Conservation (phyloP, 1,140 invertebrate species). For the Pseudachorutes palmiensis region DNA sequence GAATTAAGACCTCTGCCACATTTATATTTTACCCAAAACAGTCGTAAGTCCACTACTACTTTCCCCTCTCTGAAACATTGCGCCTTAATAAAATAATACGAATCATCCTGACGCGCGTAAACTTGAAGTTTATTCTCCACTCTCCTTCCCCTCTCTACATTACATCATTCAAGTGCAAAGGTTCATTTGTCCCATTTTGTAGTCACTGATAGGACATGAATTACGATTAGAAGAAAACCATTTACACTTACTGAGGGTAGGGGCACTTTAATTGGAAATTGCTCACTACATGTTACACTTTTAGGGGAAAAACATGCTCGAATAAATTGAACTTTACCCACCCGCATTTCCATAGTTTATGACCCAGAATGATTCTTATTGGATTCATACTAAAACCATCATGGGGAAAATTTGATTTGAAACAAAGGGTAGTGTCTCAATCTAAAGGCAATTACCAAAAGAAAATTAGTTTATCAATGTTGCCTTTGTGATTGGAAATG, state of each 20-base stretch:
- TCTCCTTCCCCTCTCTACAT: neutral
- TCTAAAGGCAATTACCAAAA: neutral
- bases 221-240: neutral
- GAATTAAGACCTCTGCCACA: slow-evolving; percentile 35
- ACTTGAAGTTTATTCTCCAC: neutral
- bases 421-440: too few species aligned
- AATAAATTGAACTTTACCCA: neutral
- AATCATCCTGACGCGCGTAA: neutral
- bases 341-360: slow-evolving; percentile 5
- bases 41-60: neutral
- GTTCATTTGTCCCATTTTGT: neutral
- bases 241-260: neutral
- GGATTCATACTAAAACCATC: neutral
- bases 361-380: neutral
- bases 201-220: neutral
- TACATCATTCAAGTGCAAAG: neutral
- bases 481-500: too few species aligned
- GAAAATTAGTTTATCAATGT: too few species aligned
- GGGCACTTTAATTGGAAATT: slow-evolving; percentile 2
- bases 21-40: slow-evolving; percentile 6
- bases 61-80: neutral
- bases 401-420: too few species aligned
- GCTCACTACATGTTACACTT: neutral
- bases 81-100: slow-evolving; percentile 3
- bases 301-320: neutral